These are phyloP conservation scores for Odontophorus gujanensis DNA, from an alignment of 2,113 vertebrate genomes.

Conservation along the genomic window DNA sequence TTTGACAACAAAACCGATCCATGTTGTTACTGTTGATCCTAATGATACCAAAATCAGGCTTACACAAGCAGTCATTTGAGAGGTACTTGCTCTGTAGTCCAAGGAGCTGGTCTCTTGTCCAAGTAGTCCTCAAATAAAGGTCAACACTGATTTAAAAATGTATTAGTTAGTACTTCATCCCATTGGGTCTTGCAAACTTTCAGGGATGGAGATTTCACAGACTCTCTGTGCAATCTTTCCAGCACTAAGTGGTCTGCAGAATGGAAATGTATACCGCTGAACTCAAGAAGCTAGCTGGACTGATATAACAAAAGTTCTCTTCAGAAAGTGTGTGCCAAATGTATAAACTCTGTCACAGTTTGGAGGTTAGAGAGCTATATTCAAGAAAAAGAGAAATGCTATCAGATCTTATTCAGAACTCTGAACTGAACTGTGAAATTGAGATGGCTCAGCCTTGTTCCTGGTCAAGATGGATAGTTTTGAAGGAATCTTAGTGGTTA, in stretches of 20 bases:
- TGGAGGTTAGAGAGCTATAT: neutral
- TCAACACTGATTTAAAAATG: neutral
- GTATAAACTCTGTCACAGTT: neutral
- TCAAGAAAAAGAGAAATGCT: neutral
- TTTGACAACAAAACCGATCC: neutral
- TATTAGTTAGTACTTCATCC: neutral
- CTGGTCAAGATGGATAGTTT: neutral
- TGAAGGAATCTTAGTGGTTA: neutral
- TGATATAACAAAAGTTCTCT: neutral
- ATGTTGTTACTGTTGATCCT: neutral
- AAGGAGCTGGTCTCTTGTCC: neutral
- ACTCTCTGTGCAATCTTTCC: neutral
- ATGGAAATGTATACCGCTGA: neutral
- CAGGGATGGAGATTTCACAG: neutral
- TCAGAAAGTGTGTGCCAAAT: neutral
- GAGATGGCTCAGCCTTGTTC: neutral
- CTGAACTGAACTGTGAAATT: neutral
- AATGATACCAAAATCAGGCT: neutral
- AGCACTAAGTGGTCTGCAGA: neutral
- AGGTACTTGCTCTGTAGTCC: accelerated
- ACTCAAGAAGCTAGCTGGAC: neutral
- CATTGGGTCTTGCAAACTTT: neutral
- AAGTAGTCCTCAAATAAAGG: neutral
- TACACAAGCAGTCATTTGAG: neutral
- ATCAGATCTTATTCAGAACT: neutral